Conservation (phyloP, 2,113 vertebrate species). For the Propithecus coquereli region DNA sequence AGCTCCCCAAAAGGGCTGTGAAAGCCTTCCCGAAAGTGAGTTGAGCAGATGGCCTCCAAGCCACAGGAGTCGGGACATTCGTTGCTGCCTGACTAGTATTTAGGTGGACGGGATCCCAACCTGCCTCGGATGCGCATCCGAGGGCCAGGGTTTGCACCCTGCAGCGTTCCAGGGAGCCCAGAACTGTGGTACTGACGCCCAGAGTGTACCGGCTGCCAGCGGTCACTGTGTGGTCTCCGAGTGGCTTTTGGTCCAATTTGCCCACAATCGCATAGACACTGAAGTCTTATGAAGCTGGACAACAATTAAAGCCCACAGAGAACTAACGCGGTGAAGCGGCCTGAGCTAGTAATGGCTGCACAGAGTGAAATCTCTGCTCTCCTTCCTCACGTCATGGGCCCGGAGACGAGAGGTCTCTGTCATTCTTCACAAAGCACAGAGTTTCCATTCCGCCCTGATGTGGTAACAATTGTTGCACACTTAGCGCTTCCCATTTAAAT, state of each 20-base stretch:
- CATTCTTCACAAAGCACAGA: neutral
- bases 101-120: accelerated
- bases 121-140: accelerated
- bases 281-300: neutral
- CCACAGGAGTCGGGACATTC: neutral
- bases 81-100: neutral
- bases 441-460: neutral
- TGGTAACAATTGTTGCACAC: neutral
- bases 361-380: accelerated
- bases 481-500: neutral
- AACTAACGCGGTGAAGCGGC: too few species aligned
- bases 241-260: neutral
- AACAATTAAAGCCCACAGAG: neutral
- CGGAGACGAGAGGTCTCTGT: too few species aligned
- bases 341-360: neutral
- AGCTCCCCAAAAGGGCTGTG: neutral
- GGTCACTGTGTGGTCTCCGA: neutral
- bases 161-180: too few species aligned
- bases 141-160: neutral
- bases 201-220: neutral
- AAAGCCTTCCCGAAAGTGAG: neutral
- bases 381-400: too few species aligned
- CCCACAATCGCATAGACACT: neutral
- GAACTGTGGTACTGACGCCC: accelerated
- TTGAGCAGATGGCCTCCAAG: accelerated